Evolutionary conservation across 2,797 vertebrate species (phyloP).

Genomic region (Pseudochirops cupreus): DNA sequence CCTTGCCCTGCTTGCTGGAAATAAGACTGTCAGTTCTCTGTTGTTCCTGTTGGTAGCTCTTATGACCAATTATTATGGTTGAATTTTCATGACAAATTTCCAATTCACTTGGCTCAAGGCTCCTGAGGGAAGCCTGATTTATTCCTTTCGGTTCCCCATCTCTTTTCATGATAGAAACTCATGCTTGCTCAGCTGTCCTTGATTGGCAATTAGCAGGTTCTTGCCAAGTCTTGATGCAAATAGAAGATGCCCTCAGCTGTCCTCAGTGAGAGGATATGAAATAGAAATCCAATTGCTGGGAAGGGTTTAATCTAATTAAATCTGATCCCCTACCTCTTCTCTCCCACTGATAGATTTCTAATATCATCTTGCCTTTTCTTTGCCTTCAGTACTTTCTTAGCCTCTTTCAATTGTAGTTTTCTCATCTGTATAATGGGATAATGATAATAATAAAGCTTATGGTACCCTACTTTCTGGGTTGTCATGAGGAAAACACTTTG

Average conservation of each 20-base stretch:
- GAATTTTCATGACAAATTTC: not conserved
- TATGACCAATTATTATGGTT: not conserved
- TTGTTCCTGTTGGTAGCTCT: not conserved
- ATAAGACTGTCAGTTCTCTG: not conserved
- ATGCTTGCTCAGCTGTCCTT: not conserved
- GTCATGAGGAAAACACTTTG: not conserved
- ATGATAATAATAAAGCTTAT: not conserved
- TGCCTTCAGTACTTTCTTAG: not conserved
- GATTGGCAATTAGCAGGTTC: not conserved
- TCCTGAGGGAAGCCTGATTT: conserved; percentile 5
- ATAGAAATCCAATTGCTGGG: not conserved
- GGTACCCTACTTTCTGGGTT: not conserved
- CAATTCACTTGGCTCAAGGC: not conserved
- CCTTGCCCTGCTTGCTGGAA: not conserved
- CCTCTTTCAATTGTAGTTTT: not conserved
- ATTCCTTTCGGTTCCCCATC: not conserved
- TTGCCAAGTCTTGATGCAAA: not conserved
- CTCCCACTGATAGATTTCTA: not conserved
- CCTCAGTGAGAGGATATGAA: not conserved
- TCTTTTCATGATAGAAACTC: not conserved
- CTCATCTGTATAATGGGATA: not conserved
- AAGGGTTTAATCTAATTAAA: not conserved
- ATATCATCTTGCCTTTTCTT: not conserved
- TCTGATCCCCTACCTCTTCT: not conserved
- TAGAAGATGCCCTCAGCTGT: not conserved